Evolutionary conservation across 2,888 invertebrate species (phyloP), one percentile per base, ranked within the genome.

Genomic region (Rhyacophila evoluta): DNA sequence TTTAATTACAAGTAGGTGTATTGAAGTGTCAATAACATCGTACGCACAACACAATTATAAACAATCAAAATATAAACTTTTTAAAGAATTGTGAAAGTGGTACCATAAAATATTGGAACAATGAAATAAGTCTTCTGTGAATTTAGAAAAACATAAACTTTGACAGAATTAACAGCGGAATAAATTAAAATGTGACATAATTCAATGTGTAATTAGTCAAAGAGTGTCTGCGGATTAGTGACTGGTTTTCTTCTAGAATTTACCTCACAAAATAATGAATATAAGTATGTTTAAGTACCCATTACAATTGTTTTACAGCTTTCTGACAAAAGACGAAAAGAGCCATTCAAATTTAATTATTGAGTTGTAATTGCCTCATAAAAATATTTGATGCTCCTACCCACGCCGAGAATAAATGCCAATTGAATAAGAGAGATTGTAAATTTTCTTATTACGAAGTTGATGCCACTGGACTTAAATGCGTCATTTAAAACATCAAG

Each of bases 361-460:
- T 55, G 55, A 55, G 55, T 55, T 55, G 55, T 55, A 55, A 55
- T 55, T 55, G 55, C 55, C 55, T 55, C 55, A 55, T 55, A 55
- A 55, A 55, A 55, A 55, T 55, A 55, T 55, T 55, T 55, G 55
- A 55, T 55, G 55, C 55, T 55, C 19, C 19, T 19, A 55, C 55
- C 19, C 55, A 55, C 55, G 55, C 55, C 19, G 10, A 55, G 55
- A 25, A 55, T 25, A 55, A 55, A 55, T 55, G 55, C 55, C 55
- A 55, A 55, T 55, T 55, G 55, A 55, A 55, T 55, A 55, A 55
- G 55, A 55, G 19, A 55, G 55, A 55, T 55, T 55, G 55, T 55
- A 55, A 55, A 55, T 55, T 55, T 55, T 55, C 55, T 55, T 55
- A 55, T 55, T 55, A 19, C 55, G 10, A 55, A 8, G 8, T 25